Conservation (phyloP, 2,113 vertebrate species). For the Ceratotherium simum region DNA sequence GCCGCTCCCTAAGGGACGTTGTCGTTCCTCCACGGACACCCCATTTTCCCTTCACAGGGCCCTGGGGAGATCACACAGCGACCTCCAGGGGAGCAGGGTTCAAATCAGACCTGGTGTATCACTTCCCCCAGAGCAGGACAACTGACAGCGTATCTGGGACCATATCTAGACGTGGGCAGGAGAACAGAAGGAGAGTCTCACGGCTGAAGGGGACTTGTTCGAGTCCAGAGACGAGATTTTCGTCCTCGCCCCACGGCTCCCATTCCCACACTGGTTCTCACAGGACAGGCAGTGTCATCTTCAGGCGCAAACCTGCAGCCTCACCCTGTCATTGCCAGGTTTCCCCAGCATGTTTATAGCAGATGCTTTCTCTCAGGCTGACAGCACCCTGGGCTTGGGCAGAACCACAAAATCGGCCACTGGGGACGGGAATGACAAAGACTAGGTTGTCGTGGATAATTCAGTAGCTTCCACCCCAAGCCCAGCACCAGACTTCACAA, state of each 20-base stretch:
- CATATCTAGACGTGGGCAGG: not conserved
- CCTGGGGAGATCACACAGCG: not conserved
- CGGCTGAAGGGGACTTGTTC: not conserved
- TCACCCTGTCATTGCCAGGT: not conserved
- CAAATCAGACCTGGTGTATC: not conserved
- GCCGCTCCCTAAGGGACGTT: not conserved
- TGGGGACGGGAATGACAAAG: not conserved
- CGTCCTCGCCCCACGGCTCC: not conserved
- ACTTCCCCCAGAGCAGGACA: not conserved
- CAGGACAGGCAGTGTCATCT: not conserved
- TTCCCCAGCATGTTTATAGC: not conserved
- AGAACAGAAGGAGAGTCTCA: not conserved
- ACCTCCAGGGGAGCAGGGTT: not conserved
- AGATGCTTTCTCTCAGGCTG: not conserved
- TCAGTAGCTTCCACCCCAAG: not conserved
- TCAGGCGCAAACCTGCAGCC: not conserved
- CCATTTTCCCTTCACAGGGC: rapidly evolving
- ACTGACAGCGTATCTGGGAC: too few relatives aligned
- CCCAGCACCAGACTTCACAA: not conserved
- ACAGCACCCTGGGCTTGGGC: not conserved
- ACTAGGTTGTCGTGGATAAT: not conserved
- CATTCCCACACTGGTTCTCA: not conserved
- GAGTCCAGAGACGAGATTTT: not conserved
- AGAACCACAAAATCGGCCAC: not conserved
- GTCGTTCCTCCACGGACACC: rapidly evolving